Evolutionary conservation across 2,113 vertebrate species (phyloP).

Genomic region (Turdus rufiventris): DNA sequence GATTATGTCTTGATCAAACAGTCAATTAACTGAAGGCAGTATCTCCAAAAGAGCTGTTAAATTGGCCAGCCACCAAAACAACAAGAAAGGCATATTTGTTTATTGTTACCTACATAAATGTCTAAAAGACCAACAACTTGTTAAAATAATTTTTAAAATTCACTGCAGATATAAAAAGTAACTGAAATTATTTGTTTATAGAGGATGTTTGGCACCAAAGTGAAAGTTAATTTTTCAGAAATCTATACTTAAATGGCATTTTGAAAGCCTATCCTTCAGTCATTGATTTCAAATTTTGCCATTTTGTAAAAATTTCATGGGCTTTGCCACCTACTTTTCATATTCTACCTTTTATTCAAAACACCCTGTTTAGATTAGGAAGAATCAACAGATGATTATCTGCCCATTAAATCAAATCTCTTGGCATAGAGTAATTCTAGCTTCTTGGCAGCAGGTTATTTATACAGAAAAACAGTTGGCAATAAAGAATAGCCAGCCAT

Average conservation of each 20-base stretch:
- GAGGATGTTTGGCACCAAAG: not conserved
- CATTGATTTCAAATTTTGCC: not conserved
- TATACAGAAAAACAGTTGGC: slow-evolving; percentile 30
- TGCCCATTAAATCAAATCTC: slow-evolving; percentile 48
- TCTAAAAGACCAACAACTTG: not conserved
- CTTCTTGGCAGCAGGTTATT: slow-evolving; percentile 35
- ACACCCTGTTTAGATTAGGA: slow-evolving; percentile 19
- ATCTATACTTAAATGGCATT: not conserved
- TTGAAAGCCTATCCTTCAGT: not conserved
- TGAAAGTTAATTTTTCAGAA: not conserved
- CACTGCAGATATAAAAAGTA: not conserved
- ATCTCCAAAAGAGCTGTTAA: not conserved
- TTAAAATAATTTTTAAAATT: not conserved
- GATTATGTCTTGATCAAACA: not conserved
- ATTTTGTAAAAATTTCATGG: not conserved
- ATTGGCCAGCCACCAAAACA: not conserved
- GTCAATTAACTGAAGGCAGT: not conserved
- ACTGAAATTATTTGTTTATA: not conserved
- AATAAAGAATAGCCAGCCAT: slow-evolving; percentile 19
- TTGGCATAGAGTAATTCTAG: not conserved
- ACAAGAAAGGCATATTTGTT: not conserved
- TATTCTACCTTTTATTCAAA: slow-evolving; percentile 21
- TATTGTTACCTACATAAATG: not conserved
- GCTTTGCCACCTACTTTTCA: not conserved
- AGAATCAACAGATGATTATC: slow-evolving; percentile 38